phyloP scores from a whole-genome alignment of 2,888 invertebrate genomes.

The Dyspetes luteomarginatus region DNA sequence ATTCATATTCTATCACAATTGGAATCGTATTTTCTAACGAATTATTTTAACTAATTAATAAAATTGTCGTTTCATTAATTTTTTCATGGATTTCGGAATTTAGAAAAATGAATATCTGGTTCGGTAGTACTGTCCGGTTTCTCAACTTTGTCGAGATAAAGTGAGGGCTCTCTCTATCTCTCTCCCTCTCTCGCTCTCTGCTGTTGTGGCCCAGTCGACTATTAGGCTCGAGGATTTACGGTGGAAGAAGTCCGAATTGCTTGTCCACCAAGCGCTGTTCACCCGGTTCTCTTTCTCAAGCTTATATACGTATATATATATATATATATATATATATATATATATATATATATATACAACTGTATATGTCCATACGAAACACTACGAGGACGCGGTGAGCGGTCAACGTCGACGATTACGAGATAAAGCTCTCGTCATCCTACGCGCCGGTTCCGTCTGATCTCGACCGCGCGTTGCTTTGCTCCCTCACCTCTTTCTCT shows the following conservation, averaged over 20 bases:
- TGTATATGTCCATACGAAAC: constrained; percentile 11
- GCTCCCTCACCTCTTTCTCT: constrained; percentile 48
- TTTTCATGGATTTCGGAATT: neutral
- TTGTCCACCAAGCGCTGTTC: constrained; percentile 43
- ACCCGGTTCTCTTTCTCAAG: constrained; percentile 48
- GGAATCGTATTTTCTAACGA: neutral
- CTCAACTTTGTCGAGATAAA: constrained; percentile 45
- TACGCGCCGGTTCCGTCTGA: constrained; percentile 68
- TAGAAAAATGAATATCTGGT: constrained; percentile 5
- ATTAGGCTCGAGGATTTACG: constrained; percentile 60
- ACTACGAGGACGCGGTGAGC: constrained; percentile 53
- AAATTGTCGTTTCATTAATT: neutral
- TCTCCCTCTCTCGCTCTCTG: neutral
- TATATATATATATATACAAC: constrained; percentile 1
- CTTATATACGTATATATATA: constrained; percentile 20
- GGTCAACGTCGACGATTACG: constrained; percentile 75
- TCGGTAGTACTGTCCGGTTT: constrained; percentile 36
- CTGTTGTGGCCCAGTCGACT: constrained; percentile 43
- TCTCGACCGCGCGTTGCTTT: constrained; percentile 61
- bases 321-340: constrained; percentile 12
- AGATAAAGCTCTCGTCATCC: constrained; percentile 75
- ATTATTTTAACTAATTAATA: neutral
- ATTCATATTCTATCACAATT: too few species aligned
- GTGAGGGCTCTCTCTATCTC: constrained; percentile 12
- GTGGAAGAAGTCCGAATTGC: constrained; percentile 55